Conservation (phyloP, 1,140 invertebrate species). For the Dryas iulia region DNA sequence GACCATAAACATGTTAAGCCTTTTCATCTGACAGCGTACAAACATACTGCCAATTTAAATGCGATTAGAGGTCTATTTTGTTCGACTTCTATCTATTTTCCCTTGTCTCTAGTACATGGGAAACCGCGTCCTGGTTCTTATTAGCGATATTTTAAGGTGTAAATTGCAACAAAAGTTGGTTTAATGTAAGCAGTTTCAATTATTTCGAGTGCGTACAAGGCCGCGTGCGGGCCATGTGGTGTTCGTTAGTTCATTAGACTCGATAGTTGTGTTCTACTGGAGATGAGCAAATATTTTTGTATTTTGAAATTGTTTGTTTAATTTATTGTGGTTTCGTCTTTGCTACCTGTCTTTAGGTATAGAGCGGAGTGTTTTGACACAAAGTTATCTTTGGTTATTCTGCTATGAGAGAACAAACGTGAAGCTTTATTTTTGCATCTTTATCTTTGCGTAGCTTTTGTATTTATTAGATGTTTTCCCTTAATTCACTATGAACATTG, state of each 20-base stretch:
- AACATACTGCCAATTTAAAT: not conserved
- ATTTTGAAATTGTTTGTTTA: not conserved
- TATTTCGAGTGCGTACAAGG: slow-evolving; percentile 34
- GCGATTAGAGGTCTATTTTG: not conserved
- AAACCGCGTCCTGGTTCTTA: not conserved
- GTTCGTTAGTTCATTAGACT: slow-evolving; percentile 24
- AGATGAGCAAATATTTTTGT: slow-evolving; percentile 10
- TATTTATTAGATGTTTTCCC: too few species aligned
- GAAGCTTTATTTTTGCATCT: too few species aligned
- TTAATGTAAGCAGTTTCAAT: slow-evolving; percentile 13
- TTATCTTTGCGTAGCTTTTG: too few species aligned
- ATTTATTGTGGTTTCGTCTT: too few species aligned
- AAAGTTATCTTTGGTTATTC: too few species aligned
- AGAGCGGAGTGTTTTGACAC: too few species aligned
- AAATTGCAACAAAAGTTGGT: not conserved
- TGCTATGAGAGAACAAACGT: too few species aligned
- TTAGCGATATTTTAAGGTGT: not conserved
- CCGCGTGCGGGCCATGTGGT: slow-evolving; percentile 30
- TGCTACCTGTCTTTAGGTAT: too few species aligned
- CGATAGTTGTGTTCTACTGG: slow-evolving; percentile 1
- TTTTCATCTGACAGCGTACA: not conserved
- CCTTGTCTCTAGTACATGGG: not conserved
- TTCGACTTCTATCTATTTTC: not conserved
- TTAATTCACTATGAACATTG: too few species aligned
- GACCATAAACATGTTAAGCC: slow-evolving; percentile 1